Evolutionary conservation across 2,113 vertebrate species (phyloP).

Genomic region (Colinus virginianus): DNA sequence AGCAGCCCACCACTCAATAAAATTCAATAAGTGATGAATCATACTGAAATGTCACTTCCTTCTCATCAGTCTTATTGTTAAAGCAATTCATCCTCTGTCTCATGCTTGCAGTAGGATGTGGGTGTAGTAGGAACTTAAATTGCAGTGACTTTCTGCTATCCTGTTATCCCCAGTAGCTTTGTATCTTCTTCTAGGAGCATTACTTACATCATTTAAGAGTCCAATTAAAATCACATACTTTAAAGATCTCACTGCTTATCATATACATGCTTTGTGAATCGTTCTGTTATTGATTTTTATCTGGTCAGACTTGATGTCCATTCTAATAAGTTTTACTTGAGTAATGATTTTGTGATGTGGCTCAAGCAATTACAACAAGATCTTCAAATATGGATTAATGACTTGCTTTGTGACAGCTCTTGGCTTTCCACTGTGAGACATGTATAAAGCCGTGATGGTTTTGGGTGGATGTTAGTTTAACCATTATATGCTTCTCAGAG

Average conservation of each 20-base stretch:
- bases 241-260: neutral
- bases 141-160: constrained; percentile 5
- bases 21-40: constrained; percentile 36
- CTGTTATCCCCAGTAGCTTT: neutral
- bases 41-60: constrained; percentile 47
- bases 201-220: neutral
- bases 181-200: neutral
- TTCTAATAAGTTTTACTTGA: constrained; percentile 7
- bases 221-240: constrained; percentile 15
- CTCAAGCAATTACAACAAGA: neutral
- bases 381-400: neutral
- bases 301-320: neutral
- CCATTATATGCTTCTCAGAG: neutral
- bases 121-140: constrained; percentile 13
- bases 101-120: neutral
- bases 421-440: neutral
- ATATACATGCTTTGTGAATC: neutral
- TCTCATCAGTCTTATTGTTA: constrained; percentile 44
- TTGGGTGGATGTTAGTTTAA: neutral
- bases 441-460: neutral
- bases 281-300: constrained; percentile 18
- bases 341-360: constrained; percentile 20
- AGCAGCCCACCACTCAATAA: constrained; percentile 13
- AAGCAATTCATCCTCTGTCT: constrained; percentile 32
- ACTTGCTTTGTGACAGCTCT: neutral